Percentiles rank a stretch among this genome's conserved stretches.
Evolutionary conservation across 2,888 invertebrate species (phyloP).

Genomic region (Polyommatus iphigenia): DNA sequence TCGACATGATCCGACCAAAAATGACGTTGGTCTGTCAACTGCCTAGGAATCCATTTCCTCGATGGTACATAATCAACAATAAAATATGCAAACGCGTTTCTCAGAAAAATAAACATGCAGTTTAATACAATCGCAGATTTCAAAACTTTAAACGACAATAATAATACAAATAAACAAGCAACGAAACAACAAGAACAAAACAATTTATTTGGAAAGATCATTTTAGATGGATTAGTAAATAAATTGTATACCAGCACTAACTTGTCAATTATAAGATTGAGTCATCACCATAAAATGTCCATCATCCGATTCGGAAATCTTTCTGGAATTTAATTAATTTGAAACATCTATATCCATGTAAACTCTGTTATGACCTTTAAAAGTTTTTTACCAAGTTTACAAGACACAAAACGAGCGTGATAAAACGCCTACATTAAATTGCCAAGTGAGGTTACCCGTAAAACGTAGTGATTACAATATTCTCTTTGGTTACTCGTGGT

Average conservation of each 20-base stretch:
- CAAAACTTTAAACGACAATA: not conserved
- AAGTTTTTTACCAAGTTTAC: not conserved
- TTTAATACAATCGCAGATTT: not conserved
- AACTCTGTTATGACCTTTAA: not conserved
- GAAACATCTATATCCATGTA: not conserved
- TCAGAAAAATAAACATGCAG: not conserved
- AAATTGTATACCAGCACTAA: not conserved
- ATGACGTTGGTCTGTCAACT: no score
- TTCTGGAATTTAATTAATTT: not conserved
- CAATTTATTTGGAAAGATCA: not conserved
- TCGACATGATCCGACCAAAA: no score
- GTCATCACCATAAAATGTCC: not conserved
- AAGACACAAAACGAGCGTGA: no score
- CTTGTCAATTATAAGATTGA: slow-evolving; percentile 15
- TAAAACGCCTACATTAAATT: no score
- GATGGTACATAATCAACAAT: no score
- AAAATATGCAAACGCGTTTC: no score
- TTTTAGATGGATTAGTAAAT: not conserved
- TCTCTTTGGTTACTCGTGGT: no score
- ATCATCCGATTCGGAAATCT: not conserved
- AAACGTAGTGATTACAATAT: no score
- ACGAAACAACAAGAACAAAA: not conserved
- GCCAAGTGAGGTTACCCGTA: no score
- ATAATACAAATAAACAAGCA: not conserved
- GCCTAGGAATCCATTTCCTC: no score